Percentiles rank a stretch among this genome's conserved stretches.
These are phyloP conservation scores for Celastrina argiolus DNA, from an alignment of 2,888 invertebrate species.

Conservation along the genomic window DNA sequence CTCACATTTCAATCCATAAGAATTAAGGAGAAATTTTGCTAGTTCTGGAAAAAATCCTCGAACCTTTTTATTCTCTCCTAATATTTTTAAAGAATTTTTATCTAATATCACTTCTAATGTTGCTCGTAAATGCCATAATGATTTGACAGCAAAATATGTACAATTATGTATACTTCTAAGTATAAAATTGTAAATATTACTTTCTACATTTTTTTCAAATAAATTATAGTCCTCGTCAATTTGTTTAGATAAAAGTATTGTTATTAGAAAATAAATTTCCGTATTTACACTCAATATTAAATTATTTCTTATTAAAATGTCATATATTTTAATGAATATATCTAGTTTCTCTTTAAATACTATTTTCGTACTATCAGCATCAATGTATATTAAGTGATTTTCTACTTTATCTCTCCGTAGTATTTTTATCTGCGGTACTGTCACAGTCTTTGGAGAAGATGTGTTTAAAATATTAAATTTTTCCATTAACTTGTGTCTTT, in stretches of 20 bases:
- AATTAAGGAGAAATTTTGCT: slow-evolving; percentile 60
- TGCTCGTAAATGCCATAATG: slow-evolving; percentile 77
- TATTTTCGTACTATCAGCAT: slow-evolving; percentile 64
- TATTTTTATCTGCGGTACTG: slow-evolving; percentile 55
- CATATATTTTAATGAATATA: slow-evolving; percentile 76
- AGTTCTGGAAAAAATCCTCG: slow-evolving; percentile 77
- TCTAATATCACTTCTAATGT: slow-evolving; percentile 77
- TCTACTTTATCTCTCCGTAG: slow-evolving; percentile 49
- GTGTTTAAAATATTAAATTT: slow-evolving; percentile 66
- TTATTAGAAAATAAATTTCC: slow-evolving; percentile 84
- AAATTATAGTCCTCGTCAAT: slow-evolving; percentile 49
- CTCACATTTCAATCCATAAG: slow-evolving; percentile 61
- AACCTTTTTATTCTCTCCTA: slow-evolving; percentile 83
- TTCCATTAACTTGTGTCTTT: slow-evolving; percentile 66
- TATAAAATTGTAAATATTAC: slow-evolving; percentile 47
- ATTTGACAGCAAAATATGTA: slow-evolving; percentile 85
- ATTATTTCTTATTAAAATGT: slow-evolving; percentile 76
- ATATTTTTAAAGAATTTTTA: slow-evolving; percentile 80
- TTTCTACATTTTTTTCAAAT: slow-evolving; percentile 42
- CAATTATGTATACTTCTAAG: slow-evolving; percentile 81
- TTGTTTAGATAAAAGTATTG: slow-evolving; percentile 78
- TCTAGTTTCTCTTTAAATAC: slow-evolving; percentile 73
- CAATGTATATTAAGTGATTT: slow-evolving; percentile 47
- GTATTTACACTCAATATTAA: slow-evolving; percentile 81
- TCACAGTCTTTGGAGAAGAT: slow-evolving; percentile 43